Evolutionary conservation across 2,797 vertebrate genomes (phyloP).

Genomic region (Amazona finschi): DNA sequence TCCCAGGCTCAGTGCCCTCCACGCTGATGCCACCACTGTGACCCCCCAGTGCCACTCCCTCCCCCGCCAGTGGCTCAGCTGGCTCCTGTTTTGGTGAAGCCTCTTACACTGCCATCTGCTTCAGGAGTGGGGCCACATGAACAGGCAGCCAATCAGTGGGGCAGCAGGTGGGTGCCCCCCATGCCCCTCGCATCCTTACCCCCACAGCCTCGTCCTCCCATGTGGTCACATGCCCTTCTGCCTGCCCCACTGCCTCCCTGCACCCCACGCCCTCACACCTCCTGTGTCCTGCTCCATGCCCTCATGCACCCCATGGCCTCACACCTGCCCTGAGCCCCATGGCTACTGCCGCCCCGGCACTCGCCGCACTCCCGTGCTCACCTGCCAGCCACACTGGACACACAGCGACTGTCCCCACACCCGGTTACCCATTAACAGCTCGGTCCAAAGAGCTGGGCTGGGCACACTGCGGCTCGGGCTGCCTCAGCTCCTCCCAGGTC

Average conservation of each 20-base stretch:
- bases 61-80: background rate
- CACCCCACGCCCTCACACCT: background rate
- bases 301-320: background rate
- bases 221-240: rapidly evolving
- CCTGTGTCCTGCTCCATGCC: too few relatives aligned
- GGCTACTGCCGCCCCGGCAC: background rate
- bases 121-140: rapidly evolving
- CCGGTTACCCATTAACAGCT: constrained; percentile 59
- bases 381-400: background rate
- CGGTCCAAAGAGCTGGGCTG: constrained; percentile 59
- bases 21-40: background rate
- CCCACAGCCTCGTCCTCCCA: too few relatives aligned
- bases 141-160: background rate
- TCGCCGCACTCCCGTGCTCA: background rate
- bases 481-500: background rate
- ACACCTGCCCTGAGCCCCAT: rapidly evolving
- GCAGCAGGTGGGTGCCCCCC: background rate
- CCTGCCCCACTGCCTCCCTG: background rate
- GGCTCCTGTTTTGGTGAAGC: background rate
- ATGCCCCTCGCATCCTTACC: background rate
- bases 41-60: rapidly evolving
- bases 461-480: background rate
- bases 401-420: background rate
- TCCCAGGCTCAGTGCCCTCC: rapidly evolving
- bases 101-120: background rate